Evolutionary conservation across 2,113 vertebrate genomes (phyloP).

Genomic region (Muntiacus reevesi): DNA sequence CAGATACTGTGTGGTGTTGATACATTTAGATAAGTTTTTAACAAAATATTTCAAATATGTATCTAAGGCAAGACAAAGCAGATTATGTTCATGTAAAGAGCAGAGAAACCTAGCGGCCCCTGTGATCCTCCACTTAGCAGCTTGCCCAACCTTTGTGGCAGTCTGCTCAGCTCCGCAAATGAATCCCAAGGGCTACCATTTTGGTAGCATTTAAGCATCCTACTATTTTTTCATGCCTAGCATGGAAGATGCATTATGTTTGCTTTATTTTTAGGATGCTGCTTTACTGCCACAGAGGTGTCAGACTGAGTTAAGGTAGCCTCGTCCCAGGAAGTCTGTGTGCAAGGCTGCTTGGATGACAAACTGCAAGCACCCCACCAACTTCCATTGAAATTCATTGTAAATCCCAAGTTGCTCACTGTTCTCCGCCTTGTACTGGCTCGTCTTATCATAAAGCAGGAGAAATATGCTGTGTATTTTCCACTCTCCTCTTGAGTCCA

Average conservation of each 20-base stretch:
- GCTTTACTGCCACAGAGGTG: conserved; percentile 59
- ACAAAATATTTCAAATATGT: conserved; percentile 31
- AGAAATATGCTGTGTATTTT: conserved; percentile 6
- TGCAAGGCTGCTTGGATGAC: conserved; percentile 48
- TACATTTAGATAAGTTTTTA: conserved; percentile 20
- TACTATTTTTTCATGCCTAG: conserved; percentile 67
- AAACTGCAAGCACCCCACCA: conserved; percentile 43
- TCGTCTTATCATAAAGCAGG: conserved; percentile 36
- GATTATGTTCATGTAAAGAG: neutral
- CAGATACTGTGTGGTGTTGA: neutral
- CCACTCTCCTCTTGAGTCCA: conserved; percentile 36
- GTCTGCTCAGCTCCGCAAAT: conserved; percentile 28
- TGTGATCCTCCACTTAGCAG: conserved; percentile 21
- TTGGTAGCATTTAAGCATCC: conserved; percentile 58
- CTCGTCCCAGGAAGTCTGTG: neutral
- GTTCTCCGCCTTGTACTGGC: conserved; percentile 34
- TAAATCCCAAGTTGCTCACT: conserved; percentile 46
- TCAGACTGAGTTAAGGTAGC: conserved; percentile 67
- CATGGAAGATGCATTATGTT: conserved; percentile 71
- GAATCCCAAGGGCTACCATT: conserved; percentile 59
- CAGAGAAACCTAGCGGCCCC: neutral
- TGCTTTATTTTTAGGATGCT: conserved; percentile 76
- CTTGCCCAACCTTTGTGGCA: conserved; percentile 19
- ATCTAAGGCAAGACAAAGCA: neutral
- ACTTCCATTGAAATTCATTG: conserved; percentile 68